Conservation (phyloP, 2,113 vertebrate species). For the Gobiocypris rarus region DNA sequence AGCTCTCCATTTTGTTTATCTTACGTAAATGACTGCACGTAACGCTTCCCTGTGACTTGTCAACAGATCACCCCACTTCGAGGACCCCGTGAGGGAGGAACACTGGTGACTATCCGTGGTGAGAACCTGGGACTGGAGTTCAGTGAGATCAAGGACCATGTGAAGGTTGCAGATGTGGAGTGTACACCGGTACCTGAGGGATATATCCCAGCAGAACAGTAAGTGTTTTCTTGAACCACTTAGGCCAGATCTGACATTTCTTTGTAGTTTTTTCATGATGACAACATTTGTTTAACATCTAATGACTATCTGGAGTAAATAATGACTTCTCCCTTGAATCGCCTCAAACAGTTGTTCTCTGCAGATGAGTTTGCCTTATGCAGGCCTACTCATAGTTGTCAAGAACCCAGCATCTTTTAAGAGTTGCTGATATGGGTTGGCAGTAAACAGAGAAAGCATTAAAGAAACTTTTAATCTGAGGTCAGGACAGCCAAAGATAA, state of each 20-base stretch:
- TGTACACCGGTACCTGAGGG: conserved; percentile 90
- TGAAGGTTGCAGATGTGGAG: conserved; percentile 94
- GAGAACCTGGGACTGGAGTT: conserved; percentile 97
- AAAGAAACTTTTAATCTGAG: conserved; percentile 51
- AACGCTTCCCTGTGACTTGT: conserved; percentile 13
- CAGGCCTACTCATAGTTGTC: conserved; percentile 8
- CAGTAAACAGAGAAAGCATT: conserved; percentile 43
- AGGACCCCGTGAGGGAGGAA: conserved; percentile 94
- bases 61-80: conserved; percentile 89
- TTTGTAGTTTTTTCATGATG: neutral
- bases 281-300: conserved; percentile 5
- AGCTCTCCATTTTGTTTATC: conserved; percentile 14
- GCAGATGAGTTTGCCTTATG: neutral
- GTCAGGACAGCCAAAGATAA: conserved; percentile 50
- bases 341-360: neutral
- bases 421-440: conserved; percentile 33
- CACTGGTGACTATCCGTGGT: conserved; percentile 93
- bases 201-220: conserved; percentile 98
- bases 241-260: neutral
- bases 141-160: conserved; percentile 86
- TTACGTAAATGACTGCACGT: conserved; percentile 2
- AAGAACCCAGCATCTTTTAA: conserved; percentile 32
- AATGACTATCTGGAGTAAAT: neutral
- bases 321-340: neutral
- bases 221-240: conserved; percentile 69